Base-by-base conservation (phyloP, 2,113 vertebrate genomes). In the Hirundichthys speculiger region DNA sequence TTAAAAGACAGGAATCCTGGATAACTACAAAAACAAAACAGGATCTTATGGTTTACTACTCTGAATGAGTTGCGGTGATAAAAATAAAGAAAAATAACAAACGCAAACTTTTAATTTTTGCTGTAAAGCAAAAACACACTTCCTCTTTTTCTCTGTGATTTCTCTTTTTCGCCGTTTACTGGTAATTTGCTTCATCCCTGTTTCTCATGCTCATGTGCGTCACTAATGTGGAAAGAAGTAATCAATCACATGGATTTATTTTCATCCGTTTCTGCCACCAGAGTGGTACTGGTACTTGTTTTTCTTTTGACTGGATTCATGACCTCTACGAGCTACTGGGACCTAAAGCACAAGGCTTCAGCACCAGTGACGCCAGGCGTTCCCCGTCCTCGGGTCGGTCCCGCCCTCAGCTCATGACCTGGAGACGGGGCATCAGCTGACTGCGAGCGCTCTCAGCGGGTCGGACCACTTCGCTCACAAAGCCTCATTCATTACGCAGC, bases 391-490 rank as follows among this genome's bases (percentile, higher is more conserved):
- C 7, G 8, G 49, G 13, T 30, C 16, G 10, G 19, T 45, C 45
- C 60, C 0, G 38, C 75, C 74, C 75, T 55, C 63, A 3, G 1
- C 82, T 76, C 68, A 67, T 79, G 86, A 86, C 77, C 83, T 12
- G 51, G 20, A n/a, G n/a, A n/a, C n/a, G n/a, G 73, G 56, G 40
- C 13, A 46, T 89, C 88, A 89, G 86, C 86, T 86, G 88, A 88
- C 82, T 68, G 73, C 13, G n/a, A 19, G 64, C 51, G 41, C 76
- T 73, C 66, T 24, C 80, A 47, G 56, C 15, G 54, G 70, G 68
- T 75, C 75, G 67, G 79, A 72, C 7, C 18, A 62, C 53, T 42
- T 51, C 3, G 8, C 69, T 45, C 27, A 85, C 85, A 86, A 83
- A 74, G 75, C 73, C 62, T 54, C 81, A 78, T 86, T 89, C 77